phyloP scores from a whole-genome alignment of 2,797 vertebrate genomes.

The Epinephelus coioides region DNA sequence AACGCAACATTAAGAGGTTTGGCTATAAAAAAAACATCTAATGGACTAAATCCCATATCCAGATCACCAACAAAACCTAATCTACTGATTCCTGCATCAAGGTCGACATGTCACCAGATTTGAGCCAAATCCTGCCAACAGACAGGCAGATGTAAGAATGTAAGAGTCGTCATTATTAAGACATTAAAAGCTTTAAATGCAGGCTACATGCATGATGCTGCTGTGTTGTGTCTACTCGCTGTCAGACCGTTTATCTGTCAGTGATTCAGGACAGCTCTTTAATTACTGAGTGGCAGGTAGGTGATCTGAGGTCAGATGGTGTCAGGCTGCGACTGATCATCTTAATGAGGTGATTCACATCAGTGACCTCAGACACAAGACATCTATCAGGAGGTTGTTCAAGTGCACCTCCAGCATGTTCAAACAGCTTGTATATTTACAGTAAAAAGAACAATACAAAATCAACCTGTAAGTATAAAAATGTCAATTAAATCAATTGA shows the following conservation, averaged over 20 bases:
- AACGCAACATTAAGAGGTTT: conserved; percentile 17
- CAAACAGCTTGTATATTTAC: neutral
- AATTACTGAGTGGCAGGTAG: conserved; percentile 44
- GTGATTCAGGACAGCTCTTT: conserved; percentile 13
- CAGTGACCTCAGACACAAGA: conserved; percentile 1
- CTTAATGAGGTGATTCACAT: conserved; percentile 31
- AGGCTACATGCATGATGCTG: neutral
- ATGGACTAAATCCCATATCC: conserved; percentile 3
- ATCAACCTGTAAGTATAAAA: neutral
- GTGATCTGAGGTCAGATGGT: conserved; percentile 48
- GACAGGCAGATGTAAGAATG: neutral
- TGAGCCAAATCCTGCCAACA: conserved; percentile 1
- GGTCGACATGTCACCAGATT: neutral
- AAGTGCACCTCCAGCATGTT: neutral
- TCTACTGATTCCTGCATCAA: conserved; percentile 5
- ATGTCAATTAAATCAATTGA: too few species aligned
- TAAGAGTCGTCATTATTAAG: neutral
- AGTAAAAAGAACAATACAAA: neutral
- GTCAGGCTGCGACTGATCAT: conserved; percentile 39
- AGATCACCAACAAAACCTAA: neutral
- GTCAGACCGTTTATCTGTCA: conserved; percentile 5
- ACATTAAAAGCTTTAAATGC: conserved; percentile 4
- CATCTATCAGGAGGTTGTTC: neutral
- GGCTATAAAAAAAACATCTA: neutral
- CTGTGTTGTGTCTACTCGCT: neutral